Evolutionary conservation across 1,140 invertebrate genomes (phyloP).

Genomic region (Galleria mellonella): DNA sequence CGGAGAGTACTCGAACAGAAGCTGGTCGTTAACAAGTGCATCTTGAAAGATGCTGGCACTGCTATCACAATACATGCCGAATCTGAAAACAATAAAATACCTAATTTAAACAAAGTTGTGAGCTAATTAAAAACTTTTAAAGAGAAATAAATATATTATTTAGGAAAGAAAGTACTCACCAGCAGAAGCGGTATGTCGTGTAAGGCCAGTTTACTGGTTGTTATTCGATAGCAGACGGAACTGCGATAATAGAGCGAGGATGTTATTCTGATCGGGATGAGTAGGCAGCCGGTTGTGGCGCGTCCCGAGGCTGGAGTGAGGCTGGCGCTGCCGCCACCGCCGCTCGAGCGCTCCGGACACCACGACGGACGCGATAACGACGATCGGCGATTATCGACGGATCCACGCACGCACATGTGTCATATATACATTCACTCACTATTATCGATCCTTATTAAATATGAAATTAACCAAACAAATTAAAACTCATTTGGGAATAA

Average conservation of each 20-base stretch:
- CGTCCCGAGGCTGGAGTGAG: slow-evolving; percentile 42
- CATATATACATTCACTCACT: not conserved
- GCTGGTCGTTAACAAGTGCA: slow-evolving; percentile 43
- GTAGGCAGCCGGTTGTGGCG: slow-evolving; percentile 27
- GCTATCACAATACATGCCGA: slow-evolving; percentile 49
- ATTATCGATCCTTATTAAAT: slow-evolving; percentile 9
- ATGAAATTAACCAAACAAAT: too few species aligned
- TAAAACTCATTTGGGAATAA: too few species aligned
- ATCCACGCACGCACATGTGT: slow-evolving; percentile 33
- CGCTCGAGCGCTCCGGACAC: slow-evolving; percentile 37
- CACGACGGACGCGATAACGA: slow-evolving; percentile 56
- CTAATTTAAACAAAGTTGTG: too few species aligned
- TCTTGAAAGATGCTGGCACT: slow-evolving; percentile 35
- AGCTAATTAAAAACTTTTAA: too few species aligned
- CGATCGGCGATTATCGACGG: slow-evolving; percentile 57
- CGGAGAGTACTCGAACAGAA: slow-evolving; percentile 55
- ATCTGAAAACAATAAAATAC: slow-evolving; percentile 30
- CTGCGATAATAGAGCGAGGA: slow-evolving; percentile 5
- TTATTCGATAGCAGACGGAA: slow-evolving; percentile 5
- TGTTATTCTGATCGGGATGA: slow-evolving; percentile 17
- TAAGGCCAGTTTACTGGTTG: slow-evolving; percentile 5
- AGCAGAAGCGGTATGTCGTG: not conserved
- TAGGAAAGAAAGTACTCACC: not conserved
- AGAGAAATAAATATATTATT: slow-evolving; percentile 1
- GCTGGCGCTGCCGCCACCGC: slow-evolving; percentile 19